Evolutionary conservation across 2,113 vertebrate species (phyloP), one percentile per base, ranked within the genome.

Genomic region (Pimephales promelas): DNA sequence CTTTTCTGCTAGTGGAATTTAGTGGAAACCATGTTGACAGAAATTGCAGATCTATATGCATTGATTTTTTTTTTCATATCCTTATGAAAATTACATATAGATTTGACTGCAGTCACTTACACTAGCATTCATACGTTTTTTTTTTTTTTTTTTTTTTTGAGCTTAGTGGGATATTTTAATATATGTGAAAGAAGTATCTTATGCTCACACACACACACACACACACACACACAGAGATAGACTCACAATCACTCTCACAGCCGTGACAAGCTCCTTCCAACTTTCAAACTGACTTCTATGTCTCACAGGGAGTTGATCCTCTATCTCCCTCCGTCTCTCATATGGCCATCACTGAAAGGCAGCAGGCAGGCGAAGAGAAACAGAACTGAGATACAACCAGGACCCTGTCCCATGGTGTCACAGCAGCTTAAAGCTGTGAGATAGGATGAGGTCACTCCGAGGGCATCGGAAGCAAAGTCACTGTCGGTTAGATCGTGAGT

Each of bases 331-430:
- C 57, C 4, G 57, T 84, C 72, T 84, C 76, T 88, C 79, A 68
- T 62, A 18, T 62, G 61, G 84, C 84, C 72, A 78, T 79, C 84
- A 84, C 54, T 77, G 87, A 43, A 81, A 84, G 22, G 3, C 36
- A 70, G 66, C 43, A 83, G 34, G 22, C 85, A 84, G 80, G 71
- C 49, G 10, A 59, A 45, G 57, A 22, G 49, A 62, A 31, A 59
- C 16, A 24, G 40, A 72, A 62, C 22, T n/a, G 36, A 78, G 34
- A 75, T 70, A 81, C 57, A 20, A 79, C n/a, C 79, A 74, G 71
- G 10, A 31, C 61, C 79, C 71, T 66, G 34, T 85, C 59, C 9
- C 26, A 28, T 13, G 45, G 83, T 77, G 84, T 76, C 82, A 66
- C 59, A 24, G 49, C 13, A 66, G 66, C 79, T 84, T 81, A 80